Conservation (phyloP, 2,113 vertebrate species). For the Gallinago media region DNA sequence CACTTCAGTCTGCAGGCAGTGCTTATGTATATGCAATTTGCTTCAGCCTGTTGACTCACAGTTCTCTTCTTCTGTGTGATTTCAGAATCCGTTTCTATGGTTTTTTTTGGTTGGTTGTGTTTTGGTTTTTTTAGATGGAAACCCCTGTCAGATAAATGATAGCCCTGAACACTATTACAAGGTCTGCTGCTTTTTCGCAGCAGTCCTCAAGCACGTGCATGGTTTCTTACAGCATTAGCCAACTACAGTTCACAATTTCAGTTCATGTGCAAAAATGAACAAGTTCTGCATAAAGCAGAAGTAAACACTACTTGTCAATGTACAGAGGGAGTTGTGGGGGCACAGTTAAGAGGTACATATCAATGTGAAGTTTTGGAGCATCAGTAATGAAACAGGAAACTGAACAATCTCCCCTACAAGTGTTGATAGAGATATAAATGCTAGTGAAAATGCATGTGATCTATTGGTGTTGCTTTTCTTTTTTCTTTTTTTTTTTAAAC, state of each 20-base stretch:
- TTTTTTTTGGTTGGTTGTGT: neutral
- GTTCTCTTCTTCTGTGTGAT: neutral
- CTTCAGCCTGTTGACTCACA: neutral
- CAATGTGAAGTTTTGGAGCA: neutral
- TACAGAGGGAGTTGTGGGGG: neutral
- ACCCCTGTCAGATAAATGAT: neutral
- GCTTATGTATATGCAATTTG: neutral
- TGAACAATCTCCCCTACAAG: neutral
- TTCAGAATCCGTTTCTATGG: neutral
- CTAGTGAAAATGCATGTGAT: neutral
- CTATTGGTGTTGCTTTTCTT: neutral
- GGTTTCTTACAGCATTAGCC: neutral
- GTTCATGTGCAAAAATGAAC: neutral
- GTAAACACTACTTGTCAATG: neutral
- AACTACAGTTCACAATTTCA: neutral
- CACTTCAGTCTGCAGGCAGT: fast-evolving
- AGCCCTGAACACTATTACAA: neutral
- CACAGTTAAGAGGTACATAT: neutral
- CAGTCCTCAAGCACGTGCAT: neutral
- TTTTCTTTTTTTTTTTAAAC: neutral
- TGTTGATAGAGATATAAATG: neutral
- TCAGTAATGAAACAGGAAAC: neutral
- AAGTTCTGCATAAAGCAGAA: neutral
- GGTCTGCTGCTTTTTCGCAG: neutral
- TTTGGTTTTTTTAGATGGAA: neutral